Base-by-base conservation (phyloP, 2,888 invertebrate genomes). In the Melanostoma scalare region DNA sequence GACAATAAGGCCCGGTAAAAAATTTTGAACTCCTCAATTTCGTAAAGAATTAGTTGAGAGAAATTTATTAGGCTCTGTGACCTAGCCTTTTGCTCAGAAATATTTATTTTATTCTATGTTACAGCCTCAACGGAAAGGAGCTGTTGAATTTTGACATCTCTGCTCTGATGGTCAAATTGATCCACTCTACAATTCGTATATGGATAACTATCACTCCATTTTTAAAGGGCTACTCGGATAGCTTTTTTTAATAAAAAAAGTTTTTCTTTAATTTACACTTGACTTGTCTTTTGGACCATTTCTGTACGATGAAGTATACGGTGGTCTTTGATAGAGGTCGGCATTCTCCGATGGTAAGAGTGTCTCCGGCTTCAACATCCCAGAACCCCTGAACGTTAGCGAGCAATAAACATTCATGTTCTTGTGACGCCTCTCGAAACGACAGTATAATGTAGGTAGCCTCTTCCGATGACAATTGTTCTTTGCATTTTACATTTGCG, bases 401-500 rank as follows among this genome's bases (percentile, higher is more conserved):
- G 99, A 99, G 86, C 98, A 93, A 92, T 99, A 99, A 0, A 99
- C 99, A 86, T 99, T 98, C 96, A 99, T 97, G 91, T 99, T 99
- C 90, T 96, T 96, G 93, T 99, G 99, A 88, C 99, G 94, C 92
- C 99, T 99, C 93, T 99, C 99, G 90, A 99, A 99, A 91, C 99
- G 94, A 92, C 98, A 99, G 93, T 99, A 99, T 92, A n/a, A n/a
- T n/a, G n/a, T n/a, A 99, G 94, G 92, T 99, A 99, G 92, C 99
- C 99, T 86, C 99, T 94, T 68, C 99, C 94, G 90, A 99, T 98
- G 81, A 99, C 99, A 87, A 99, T 98, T 6, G 99, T 99, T 78
- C 98, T 93, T 91, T 98, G 98, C 99, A 99, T 99, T 92, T 99
- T 99, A 95, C 97, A 95, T 92, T 99, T 99, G 89, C 96, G 95